Conservation (phyloP, 2,888 invertebrate species). For the Limnephilus lunatus region DNA sequence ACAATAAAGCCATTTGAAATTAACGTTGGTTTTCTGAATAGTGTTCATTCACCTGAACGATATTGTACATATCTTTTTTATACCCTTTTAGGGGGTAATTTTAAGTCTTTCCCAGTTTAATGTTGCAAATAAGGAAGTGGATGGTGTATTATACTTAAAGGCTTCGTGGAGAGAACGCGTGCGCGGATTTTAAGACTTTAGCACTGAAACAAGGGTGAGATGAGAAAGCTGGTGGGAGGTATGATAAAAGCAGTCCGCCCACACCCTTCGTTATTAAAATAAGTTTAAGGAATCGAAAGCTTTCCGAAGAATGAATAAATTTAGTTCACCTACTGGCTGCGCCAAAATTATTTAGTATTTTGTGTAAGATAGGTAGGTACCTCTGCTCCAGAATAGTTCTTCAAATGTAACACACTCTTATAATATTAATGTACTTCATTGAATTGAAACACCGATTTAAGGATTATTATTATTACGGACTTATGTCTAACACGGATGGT, state of each 20-base stretch:
- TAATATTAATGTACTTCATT: no score
- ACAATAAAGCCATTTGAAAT: not conserved
- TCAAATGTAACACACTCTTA: no score
- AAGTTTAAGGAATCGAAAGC: not conserved
- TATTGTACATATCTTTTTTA: not conserved
- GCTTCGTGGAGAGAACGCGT: constrained; percentile 1
- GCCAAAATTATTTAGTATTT: no score
- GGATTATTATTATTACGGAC: no score
- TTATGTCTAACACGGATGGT: no score
- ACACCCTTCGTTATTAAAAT: not conserved
- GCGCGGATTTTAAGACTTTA: not conserved
- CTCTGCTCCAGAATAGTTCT: no score
- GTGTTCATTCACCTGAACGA: not conserved
- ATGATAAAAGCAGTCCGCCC: not conserved
- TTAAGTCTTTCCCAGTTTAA: not conserved
- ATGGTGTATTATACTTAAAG: not conserved
- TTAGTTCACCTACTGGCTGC: no score
- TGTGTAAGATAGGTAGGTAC: no score
- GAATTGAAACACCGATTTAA: no score
- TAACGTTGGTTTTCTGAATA: not conserved
- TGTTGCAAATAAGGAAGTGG: constrained; percentile 17
- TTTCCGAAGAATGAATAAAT: not conserved
- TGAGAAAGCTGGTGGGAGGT: not conserved
- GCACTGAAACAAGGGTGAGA: not conserved
- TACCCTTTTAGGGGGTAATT: not conserved